Base-by-base conservation (phyloP, 1,140 invertebrate species). In the Solen grandis region DNA sequence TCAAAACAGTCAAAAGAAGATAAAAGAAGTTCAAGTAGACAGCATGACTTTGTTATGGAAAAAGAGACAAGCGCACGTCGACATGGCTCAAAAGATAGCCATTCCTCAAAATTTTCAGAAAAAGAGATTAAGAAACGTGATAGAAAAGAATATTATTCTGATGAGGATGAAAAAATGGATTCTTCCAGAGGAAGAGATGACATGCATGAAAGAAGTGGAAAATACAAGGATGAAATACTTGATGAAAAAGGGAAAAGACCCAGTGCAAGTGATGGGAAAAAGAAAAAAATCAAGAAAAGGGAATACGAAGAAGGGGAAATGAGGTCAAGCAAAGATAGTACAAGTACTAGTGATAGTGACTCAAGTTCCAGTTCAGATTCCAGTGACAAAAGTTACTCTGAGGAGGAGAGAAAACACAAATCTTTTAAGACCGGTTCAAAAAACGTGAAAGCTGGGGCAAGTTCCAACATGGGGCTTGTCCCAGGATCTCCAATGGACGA, bases 381-480 rank as follows among this genome's bases (percentile, higher is more conserved):
- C 25, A 46, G 41, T 46, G 41, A 46, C 41, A 65, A 22, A 36
- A 68, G 62, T 68, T 63, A 68, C 27, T 68, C 50, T 25, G 75
- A 78, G 22, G 50, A 35, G 1, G 55, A 38, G n/a, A 5, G 50
- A 29, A 60, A 33, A 14, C 50, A 38, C 22, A 22, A 68, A 27
- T 35, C 75, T 60, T 60, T 52, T 63, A 29, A 33, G 50, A 78
- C 63, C 63, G 75, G 50, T 78, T 62, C 65, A 78, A 78, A 78
- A 78, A 78, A 78, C 75, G 75, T 60, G 75, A 25, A 69, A 78
- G 75, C 75, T 78, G 75, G 75, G 75, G 57, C 75, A 78, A 60
- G 75, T 68, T 54, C 54, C 75, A 57, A 78, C 33, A 78, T 68
- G 75, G 65, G 65, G 63, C 75, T 60, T 78, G 75, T 78, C 75